Base-by-base conservation (phyloP, 64 coral and sea anemone genomes). In the Stichodactyla helianthus region DNA sequence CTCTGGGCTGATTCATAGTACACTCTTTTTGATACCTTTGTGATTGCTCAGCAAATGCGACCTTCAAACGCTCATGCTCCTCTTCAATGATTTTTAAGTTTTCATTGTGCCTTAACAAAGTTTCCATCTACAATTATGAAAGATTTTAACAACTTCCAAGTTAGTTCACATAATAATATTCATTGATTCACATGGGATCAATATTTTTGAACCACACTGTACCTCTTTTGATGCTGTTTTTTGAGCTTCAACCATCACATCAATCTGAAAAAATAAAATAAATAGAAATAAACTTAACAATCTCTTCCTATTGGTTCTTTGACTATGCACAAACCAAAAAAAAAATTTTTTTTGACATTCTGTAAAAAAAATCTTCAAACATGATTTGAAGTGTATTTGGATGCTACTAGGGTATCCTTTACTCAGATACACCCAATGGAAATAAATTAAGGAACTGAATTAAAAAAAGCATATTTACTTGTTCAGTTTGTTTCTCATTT, bases 151-250 rank as follows among this genome's bases (percentile, higher is more conserved):
- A 44, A 58, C 55, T 11, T 58, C 14, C 55, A 9, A 58, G 8
- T 58, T 58, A 11, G 55, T 58, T 58, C 9, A 15, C 55, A 9
- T 58, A 58, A 58, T 11, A 9, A 4, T 9, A 58, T 11, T 74
- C 7, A 31, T 74, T 74, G 23, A 27, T 23, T 4, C 10, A 19
- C 26, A 31, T 26, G 25, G 25, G 68, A n/a, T 65, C 8, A 22
- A 65, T 65, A 22, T n/a, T 65, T 7, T 79, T 19, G 9, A 65
- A 22, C 3, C 10, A 7, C 19, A 14, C 55, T 22, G 5, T 86
- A 95, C 93, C 93, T 95, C 93, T 89, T 89, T 95, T n/a, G 93
- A 88, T 50, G 93, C 90, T 8, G 84, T 86, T 83, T 95, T 95
- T 26, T 95, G 93, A 23, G 77, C 82, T 59, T 95, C 86, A 26